These are phyloP conservation scores for Rotaria macrura DNA, from an alignment of 2,888 invertebrate genomes.

Conservation along the genomic window DNA sequence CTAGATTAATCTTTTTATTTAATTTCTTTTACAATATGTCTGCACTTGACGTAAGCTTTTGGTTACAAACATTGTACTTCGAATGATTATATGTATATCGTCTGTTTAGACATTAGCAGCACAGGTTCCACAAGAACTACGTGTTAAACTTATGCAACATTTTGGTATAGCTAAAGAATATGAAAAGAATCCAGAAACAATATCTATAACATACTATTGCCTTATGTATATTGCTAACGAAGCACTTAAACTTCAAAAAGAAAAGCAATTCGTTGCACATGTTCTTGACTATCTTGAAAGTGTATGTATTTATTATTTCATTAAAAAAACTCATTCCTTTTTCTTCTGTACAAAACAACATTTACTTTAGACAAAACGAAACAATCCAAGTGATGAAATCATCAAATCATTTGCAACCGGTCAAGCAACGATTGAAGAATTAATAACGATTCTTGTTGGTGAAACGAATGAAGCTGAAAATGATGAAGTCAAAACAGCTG, in stretches of 20 bases:
- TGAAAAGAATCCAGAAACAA: background rate
- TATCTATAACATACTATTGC: background rate
- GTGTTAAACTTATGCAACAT: constrained; percentile 1
- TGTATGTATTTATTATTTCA: background rate
- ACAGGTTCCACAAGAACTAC: background rate
- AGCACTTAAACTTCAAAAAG: background rate
- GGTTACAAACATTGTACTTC: background rate
- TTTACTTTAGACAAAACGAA: background rate
- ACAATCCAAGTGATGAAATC: background rate
- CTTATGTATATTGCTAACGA: constrained; percentile 10
- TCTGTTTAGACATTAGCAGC: background rate
- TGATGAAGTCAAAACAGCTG: background rate
- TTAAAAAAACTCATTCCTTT: no score
- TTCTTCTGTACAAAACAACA: background rate
- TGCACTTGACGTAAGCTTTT: background rate
- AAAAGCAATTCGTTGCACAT: background rate
- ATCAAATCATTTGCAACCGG: background rate
- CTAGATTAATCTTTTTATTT: background rate
- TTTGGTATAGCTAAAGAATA: constrained; percentile 6
- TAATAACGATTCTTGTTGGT: background rate
- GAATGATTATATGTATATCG: no score
- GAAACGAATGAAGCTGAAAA: constrained; percentile 7
- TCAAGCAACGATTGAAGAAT: background rate
- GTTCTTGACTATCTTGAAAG: background rate
- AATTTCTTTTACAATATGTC: background rate